These are phyloP conservation scores for Campopleginae sp. DNA, from an alignment of 2,888 invertebrate species.

Conservation along the genomic window DNA sequence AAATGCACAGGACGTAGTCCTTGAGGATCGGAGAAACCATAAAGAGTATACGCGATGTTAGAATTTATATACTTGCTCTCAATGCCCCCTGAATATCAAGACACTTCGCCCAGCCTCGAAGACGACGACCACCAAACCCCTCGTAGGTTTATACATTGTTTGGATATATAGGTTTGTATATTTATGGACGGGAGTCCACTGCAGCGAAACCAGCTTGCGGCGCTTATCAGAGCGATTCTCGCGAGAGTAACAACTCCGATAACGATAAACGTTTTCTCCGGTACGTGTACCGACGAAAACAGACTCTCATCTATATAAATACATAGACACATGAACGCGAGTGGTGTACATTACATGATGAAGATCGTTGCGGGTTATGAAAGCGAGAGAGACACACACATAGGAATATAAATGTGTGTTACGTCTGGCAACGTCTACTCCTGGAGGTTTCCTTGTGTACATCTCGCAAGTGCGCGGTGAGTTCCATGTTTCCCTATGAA, in stretches of 20 bases:
- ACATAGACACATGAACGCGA: background rate
- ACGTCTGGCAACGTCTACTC: background rate
- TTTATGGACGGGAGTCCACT: conserved; percentile 19
- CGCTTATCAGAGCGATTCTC: conserved; percentile 60
- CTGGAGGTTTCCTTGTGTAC: conserved; percentile 11
- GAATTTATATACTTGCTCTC: conserved; percentile 18
- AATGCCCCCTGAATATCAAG: conserved; percentile 7
- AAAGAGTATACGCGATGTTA: conserved; percentile 4
- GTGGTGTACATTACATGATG: conserved; percentile 6
- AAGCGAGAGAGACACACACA: background rate
- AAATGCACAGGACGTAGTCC: background rate
- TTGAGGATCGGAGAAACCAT: background rate
- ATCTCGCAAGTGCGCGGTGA: background rate
- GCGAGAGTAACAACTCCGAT: conserved; percentile 63
- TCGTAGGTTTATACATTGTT: background rate
- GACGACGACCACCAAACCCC: background rate
- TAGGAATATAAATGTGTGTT: conserved; percentile 2
- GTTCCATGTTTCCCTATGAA: conserved; percentile 38
- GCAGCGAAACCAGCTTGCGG: conserved; percentile 37
- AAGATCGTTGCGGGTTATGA: conserved; percentile 31
- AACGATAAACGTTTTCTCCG: conserved; percentile 67
- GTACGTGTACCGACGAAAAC: conserved; percentile 36
- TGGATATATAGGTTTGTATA: conserved; percentile 1
- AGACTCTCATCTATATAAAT: conserved; percentile 7
- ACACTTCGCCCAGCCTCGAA: background rate